Conservation (phyloP, 2,888 invertebrate species). For the Platynereis dumerilii region DNA sequence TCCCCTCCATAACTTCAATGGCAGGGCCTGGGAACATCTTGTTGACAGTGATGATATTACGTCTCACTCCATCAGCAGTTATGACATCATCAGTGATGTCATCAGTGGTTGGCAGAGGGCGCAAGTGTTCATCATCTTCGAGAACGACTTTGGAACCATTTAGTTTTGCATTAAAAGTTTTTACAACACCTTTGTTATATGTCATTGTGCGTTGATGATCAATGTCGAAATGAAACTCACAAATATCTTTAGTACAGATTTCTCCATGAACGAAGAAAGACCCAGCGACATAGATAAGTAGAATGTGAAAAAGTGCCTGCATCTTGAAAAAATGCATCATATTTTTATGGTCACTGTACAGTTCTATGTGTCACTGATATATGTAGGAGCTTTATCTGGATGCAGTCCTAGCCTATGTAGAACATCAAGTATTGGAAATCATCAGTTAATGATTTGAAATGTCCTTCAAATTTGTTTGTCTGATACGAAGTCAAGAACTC, state of each 20-base stretch:
- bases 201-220: conserved; percentile 9
- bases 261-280: not conserved
- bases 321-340: too few relatives aligned
- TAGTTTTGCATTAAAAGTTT: not conserved
- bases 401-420: too few relatives aligned
- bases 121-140: not conserved
- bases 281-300: too few relatives aligned
- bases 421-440: too few relatives aligned
- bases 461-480: too few relatives aligned
- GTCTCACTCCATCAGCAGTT: conserved; percentile 78
- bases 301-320: too few relatives aligned
- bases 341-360: too few relatives aligned
- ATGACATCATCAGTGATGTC: conserved; percentile 7
- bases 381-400: too few relatives aligned
- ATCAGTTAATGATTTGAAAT: too few relatives aligned
- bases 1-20: conserved; percentile 71
- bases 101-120: too few relatives aligned
- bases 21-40: conserved; percentile 86
- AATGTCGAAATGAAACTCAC: conserved; percentile 11
- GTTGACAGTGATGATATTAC: conserved; percentile 81
- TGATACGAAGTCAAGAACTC: too few relatives aligned
- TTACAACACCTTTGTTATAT: not conserved
- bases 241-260: conserved; percentile 1
- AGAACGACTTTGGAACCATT: conserved; percentile 11
- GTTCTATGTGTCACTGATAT: too few relatives aligned